Evolutionary conservation across 2,113 vertebrate species (phyloP), one percentile per base, ranked within the genome.

Genomic region (Brienomyrus longianalis): DNA sequence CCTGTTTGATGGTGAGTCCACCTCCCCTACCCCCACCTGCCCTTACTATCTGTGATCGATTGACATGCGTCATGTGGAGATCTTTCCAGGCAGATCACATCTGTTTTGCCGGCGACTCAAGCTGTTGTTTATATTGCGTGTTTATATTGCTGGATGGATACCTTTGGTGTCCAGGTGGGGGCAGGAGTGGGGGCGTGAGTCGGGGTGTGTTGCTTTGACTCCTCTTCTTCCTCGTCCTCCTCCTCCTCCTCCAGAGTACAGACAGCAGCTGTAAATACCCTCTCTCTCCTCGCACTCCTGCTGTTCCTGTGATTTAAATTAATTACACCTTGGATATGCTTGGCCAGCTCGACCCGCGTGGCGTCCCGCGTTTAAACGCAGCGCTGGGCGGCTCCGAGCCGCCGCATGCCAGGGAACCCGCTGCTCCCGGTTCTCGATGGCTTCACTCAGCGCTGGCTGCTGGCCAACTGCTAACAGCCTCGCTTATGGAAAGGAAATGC

Each of bases 1-100:
- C 97, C 27, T 97, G 97, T 90, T 94, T 97, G 92, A 97, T 97
- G 97, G 97, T 97, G 96, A 97, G 97, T 96, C 47, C 35, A 17
- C 74, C 35, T 15, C 1, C 59, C 59, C 59, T 2, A 62, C 6
- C 54, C 4, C 21, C 39, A 1, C 5, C 62, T 48, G 7, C 51
- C 15, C 51, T 39, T 87, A 3, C 19, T 39, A 19, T 56, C 27
- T 7, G 31, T 2, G 51, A 39, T 43, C 54, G 35, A 59, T 3
- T 47, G 52, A 87, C 39, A 15, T 6, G 27, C 3, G 35, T 17
- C 52, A 50, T 45, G 21, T 7, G n/a, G 52, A 23, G 15, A 62
- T 39, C 6, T 31, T 5, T 31, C 77, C 27, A 19, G 88, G 77
- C 48, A 39, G 11, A 74, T 8, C 3, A 19, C 39, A 43, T 39